phyloP scores from a whole-genome alignment of 2,888 invertebrate species.

The Calameuta filiformis region DNA sequence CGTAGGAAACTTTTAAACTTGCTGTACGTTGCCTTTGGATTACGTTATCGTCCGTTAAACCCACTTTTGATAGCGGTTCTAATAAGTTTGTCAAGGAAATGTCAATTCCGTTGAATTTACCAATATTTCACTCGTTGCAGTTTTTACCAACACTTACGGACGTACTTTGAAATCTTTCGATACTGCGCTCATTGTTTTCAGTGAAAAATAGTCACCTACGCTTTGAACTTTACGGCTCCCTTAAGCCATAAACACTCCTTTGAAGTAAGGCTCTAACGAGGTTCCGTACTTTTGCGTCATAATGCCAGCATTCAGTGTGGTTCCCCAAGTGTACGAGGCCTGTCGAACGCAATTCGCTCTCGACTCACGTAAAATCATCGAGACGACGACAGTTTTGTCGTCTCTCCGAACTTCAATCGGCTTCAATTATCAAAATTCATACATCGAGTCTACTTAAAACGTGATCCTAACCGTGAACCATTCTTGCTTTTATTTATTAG shows the following conservation, averaged over 20 bases:
- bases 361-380: background rate
- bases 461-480: background rate
- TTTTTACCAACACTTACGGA: background rate
- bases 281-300: slow-evolving; percentile 37
- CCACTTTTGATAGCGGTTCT: background rate
- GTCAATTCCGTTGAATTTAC: background rate
- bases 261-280: slow-evolving; percentile 46
- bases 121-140: background rate
- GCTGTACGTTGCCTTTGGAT: background rate
- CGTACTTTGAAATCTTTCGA: background rate
- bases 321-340: slow-evolving; percentile 25
- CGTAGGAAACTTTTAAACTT: background rate
- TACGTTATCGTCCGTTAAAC: background rate
- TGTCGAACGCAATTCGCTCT: background rate
- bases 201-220: background rate
- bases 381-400: background rate
- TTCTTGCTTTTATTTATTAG: background rate
- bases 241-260: slow-evolving; percentile 42
- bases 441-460: background rate
- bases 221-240: background rate
- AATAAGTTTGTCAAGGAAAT: background rate
- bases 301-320: slow-evolving; percentile 41
- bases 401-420: background rate
- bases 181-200: background rate
- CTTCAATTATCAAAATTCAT: background rate